phyloP scores from a whole-genome alignment of 1,140 invertebrate genomes.

The Drosophila repletoides region DNA sequence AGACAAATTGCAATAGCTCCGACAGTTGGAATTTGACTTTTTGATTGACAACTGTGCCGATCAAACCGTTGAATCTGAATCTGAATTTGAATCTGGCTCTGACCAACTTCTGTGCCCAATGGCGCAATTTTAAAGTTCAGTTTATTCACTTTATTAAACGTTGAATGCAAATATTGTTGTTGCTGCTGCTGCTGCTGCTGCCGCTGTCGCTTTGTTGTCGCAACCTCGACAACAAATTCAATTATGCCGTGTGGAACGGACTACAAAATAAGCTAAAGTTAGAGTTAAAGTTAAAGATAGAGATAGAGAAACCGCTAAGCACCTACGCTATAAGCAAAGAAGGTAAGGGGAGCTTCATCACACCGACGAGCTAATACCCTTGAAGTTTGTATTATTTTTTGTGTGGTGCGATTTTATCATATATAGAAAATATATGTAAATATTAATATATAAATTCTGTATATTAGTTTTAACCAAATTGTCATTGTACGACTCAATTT shows the following conservation, averaged over 20 bases:
- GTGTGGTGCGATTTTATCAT: too few relatives aligned
- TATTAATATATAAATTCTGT: too few relatives aligned
- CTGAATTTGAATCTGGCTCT: not conserved
- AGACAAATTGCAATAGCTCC: constrained; percentile 73
- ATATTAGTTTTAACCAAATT: too few relatives aligned
- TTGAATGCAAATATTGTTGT: constrained; percentile 33
- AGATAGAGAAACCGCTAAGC: constrained; percentile 33
- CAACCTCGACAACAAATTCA: constrained; percentile 74
- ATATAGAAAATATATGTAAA: too few relatives aligned
- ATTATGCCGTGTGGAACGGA: constrained; percentile 50
- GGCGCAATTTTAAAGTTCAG: constrained; percentile 55
- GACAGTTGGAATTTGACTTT: constrained; percentile 78
- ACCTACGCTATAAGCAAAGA: constrained; percentile 43
- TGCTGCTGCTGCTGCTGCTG: not conserved
- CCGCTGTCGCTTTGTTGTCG: constrained; percentile 8
- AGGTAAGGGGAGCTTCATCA: too few relatives aligned
- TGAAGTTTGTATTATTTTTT: too few relatives aligned
- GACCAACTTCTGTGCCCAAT: constrained; percentile 41
- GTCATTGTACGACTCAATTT: too few relatives aligned
- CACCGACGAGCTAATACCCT: too few relatives aligned
- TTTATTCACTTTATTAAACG: constrained; percentile 35
- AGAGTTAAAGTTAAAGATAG: not conserved
- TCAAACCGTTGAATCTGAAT: constrained; percentile 28
- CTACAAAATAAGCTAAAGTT: not conserved
- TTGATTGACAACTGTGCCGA: constrained; percentile 73